phyloP scores from a whole-genome alignment of 2,888 invertebrate species.

The Chaitophorus viminalis region DNA sequence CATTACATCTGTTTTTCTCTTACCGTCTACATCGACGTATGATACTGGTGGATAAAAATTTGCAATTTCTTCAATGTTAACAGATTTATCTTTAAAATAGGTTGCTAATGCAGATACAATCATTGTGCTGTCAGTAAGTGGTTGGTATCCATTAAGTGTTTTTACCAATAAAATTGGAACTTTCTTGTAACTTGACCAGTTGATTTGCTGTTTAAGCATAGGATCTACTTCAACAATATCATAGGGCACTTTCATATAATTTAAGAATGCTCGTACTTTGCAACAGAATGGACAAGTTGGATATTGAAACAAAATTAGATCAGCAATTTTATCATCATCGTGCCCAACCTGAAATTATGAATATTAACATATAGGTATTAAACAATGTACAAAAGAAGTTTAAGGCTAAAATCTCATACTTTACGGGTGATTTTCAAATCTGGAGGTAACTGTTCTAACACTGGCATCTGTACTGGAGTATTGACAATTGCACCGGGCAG shows the following conservation, averaged over 20 bases:
- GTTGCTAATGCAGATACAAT: conserved; percentile 90
- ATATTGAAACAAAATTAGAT: conserved; percentile 93
- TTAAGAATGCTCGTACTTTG: conserved; percentile 89
- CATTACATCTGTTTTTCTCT: conserved; percentile 78
- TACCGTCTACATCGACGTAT: conserved; percentile 76
- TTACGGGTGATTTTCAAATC: conserved; percentile 48
- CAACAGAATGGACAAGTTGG: conserved; percentile 98
- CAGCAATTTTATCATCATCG: conserved; percentile 69
- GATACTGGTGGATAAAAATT: conserved; percentile 81
- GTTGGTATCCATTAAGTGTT: conserved; percentile 79
- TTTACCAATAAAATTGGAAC: conserved; percentile 89
- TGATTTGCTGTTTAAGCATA: conserved; percentile 87
- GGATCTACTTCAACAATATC: conserved; percentile 98
- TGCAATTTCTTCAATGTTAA: conserved; percentile 76
- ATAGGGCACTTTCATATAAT: conserved; percentile 92
- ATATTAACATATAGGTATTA: background rate
- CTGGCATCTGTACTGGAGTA: background rate
- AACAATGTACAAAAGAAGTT: background rate
- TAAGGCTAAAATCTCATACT: background rate
- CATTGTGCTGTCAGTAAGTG: conserved; percentile 92
- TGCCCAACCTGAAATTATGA: conserved; percentile 38
- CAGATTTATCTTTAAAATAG: conserved; percentile 73
- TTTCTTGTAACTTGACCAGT: conserved; percentile 94
- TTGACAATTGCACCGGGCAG: conserved; percentile 38
- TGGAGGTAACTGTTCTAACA: background rate